phyloP scores from a whole-genome alignment of 2,888 invertebrate genomes.

The Spisula subtruncata region DNA sequence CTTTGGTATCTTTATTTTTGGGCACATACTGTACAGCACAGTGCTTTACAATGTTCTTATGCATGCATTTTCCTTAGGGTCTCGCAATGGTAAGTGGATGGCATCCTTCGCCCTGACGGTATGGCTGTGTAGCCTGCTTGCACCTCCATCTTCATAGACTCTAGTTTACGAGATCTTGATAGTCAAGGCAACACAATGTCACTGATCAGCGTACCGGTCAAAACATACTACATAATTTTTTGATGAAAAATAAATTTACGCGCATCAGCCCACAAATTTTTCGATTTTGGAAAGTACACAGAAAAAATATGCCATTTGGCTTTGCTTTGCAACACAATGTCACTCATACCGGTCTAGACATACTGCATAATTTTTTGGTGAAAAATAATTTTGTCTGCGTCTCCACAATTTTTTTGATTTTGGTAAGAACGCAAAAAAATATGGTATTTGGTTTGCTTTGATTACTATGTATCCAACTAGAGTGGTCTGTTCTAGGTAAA shows the following conservation, averaged over 20 bases:
- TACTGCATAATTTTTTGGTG: no score
- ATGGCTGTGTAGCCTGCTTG: conserved; percentile 66
- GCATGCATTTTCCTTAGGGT: conserved; percentile 76
- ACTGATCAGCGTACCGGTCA: neutral
- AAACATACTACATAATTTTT: neutral
- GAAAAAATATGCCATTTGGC: no score
- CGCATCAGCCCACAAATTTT: no score
- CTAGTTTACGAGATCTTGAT: conserved; percentile 22
- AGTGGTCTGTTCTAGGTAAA: no score
- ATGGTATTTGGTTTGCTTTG: neutral
- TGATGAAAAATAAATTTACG: no score
- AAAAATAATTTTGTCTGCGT: no score
- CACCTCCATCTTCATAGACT: conserved; percentile 31
- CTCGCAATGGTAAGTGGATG: conserved; percentile 78
- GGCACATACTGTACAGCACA: conserved; percentile 51
- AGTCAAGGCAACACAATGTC: conserved; percentile 22
- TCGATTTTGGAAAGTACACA: no score
- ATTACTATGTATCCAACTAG: neutral
- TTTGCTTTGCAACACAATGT: no score
- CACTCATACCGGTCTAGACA: neutral
- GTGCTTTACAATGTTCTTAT: conserved; percentile 65
- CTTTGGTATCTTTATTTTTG: conserved; percentile 14
- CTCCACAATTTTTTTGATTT: neutral
- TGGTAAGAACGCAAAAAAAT: neutral
- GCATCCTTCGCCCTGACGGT: conserved; percentile 66